Evolutionary conservation across 2,797 vertebrate genomes (phyloP).

Genomic region (Syngnathus rostellatus): DNA sequence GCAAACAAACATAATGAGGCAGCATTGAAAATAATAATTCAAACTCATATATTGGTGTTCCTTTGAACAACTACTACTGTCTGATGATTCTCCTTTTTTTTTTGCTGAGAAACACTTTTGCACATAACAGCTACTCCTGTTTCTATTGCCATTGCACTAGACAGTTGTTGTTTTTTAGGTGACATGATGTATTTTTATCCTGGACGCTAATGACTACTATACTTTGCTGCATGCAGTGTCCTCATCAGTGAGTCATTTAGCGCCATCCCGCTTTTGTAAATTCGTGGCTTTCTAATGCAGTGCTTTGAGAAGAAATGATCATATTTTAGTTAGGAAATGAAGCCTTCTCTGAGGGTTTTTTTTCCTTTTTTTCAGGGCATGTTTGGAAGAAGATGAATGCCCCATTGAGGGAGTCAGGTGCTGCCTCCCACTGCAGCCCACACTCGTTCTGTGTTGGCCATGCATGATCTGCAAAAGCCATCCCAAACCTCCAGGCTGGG

Average conservation of each 20-base stretch:
- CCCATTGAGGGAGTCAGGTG: constrained; percentile 12
- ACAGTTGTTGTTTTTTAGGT: neutral
- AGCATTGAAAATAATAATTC: no score
- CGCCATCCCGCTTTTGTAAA: constrained; percentile 13
- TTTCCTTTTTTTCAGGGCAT: neutral
- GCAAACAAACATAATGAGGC: no score
- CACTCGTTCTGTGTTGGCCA: constrained; percentile 37
- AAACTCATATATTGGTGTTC: no score
- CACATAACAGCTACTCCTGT: neutral
- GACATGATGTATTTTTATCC: neutral
- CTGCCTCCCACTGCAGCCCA: constrained; percentile 11
- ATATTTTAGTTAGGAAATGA: neutral
- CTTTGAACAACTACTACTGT: no score
- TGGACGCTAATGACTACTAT: neutral
- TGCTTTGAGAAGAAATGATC: constrained; percentile 6
- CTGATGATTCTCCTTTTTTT: no score
- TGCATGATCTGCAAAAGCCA: constrained; percentile 39
- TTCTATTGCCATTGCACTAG: neutral
- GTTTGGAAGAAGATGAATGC: constrained; percentile 11
- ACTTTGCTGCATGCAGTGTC: neutral
- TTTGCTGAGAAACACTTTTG: neutral
- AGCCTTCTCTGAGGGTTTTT: neutral
- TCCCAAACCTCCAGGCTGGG: constrained; percentile 10
- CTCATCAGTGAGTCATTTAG: constrained; percentile 27
- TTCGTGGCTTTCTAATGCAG: neutral